Evolutionary conservation across 2,888 invertebrate genomes (phyloP), one percentile per base, ranked within the genome.

Genomic region (Drosophila ochracea): DNA sequence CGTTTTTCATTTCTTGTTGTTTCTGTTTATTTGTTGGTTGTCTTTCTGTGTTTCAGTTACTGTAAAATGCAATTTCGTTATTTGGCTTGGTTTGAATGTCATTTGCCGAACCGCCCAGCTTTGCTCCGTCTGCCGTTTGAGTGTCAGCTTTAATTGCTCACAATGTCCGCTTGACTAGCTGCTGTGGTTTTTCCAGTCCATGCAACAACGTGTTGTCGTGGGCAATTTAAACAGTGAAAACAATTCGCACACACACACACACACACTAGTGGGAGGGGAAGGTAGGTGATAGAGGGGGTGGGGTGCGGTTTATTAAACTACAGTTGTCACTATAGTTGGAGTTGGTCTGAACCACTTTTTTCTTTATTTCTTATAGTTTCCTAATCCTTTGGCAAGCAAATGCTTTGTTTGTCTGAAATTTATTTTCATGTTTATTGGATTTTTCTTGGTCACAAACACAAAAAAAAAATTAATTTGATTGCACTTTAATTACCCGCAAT

Each of bases 1-100:
- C 54, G 59, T 68, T 62, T 69, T 49, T 65, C 16, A 25, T 25
- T 68, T 68, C 59, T 66, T 13, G 47, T 66, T 67, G 37, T 65
- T 73, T 60, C 16, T 47, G 21, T 21, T 47, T 21, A 21, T 72
- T 68, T 30, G 19, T 3, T 21, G 9, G 65, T 70, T 25, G 19
- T 5, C n/a, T 39, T 1, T 13, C 35, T 35, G 13, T 41, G 33
- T n/a, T 54, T 68, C 13, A 50, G 43, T 65, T 70, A 62, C 68
- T 72, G 76, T 79, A 73, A 88, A 88, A 88, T 85, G 84, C 83
- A 88, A 88, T 84, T 84, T 90, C 89, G 89, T 90, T 85, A 88
- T 90, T 90, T 88, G 55, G 90, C 72, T 68, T 80, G 74, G 62
- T 65, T 54, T 52, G 54, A 60, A 71, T 70, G 69, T 60, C 72